A percentile compares a stretch with the other conserved stretches of the same genome.
phyloP scores from a whole-genome alignment of 2,113 vertebrate genomes.

The Cranoglanis bouderius region DNA sequence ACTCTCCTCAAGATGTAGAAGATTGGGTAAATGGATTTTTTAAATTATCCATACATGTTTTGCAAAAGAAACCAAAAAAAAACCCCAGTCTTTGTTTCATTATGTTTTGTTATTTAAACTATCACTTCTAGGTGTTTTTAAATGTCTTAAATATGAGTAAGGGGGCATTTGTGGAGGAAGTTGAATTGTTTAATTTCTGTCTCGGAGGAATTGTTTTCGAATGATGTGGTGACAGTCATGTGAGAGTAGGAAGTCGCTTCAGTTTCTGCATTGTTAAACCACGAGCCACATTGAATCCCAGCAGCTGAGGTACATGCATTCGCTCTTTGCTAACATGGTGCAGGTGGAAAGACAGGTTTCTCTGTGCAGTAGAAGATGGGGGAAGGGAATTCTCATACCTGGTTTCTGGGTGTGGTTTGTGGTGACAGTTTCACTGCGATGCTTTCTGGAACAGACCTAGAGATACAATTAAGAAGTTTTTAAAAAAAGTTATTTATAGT shows the following conservation, averaged over 20 bases:
- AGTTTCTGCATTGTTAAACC: neutral
- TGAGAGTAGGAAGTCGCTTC: neutral
- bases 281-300: neutral
- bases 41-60: neutral
- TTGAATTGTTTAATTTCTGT: neutral
- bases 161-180: neutral
- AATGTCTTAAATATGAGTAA: neutral
- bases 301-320: neutral
- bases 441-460: neutral
- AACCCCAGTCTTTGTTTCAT: no score
- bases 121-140: neutral
- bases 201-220: neutral
- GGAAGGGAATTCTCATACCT: conserved; percentile 36
- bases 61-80: no score
- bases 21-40: conserved; percentile 79
- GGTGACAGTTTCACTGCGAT: conserved; percentile 48
- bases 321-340: neutral
- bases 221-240: neutral
- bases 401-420: conserved; percentile 73
- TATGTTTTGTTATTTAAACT: neutral
- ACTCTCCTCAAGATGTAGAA: conserved; percentile 78
- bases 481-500: neutral
- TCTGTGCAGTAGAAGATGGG: conserved; percentile 52
- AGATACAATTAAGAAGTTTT: neutral
- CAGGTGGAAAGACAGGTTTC: conserved; percentile 54